Conservation (phyloP, 1,140 invertebrate species). For the Holcopasites calliopsidis region DNA sequence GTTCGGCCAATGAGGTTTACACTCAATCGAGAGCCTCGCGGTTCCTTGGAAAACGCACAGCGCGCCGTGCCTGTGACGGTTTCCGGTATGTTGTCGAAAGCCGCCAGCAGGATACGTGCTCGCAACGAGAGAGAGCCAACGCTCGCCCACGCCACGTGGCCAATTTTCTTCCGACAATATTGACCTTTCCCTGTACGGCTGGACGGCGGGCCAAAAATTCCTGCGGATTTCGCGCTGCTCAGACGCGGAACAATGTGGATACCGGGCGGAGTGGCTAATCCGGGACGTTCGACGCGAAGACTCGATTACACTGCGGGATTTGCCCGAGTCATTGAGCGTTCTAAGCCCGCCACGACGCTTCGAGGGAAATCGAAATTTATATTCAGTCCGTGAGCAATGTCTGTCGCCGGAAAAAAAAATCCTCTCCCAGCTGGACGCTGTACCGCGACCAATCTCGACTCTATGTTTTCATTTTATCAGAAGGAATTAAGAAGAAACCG, state of each 20-base stretch:
- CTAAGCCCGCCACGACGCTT: constrained; percentile 47
- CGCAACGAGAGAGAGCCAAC: constrained; percentile 45
- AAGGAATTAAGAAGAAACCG: constrained; percentile 26
- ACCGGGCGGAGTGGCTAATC: constrained; percentile 57
- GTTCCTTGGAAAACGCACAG: constrained; percentile 13
- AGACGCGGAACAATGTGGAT: constrained; percentile 47
- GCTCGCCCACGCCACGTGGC: constrained; percentile 56
- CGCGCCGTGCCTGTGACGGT: not conserved
- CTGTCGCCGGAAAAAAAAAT: not conserved
- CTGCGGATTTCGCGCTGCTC: constrained; percentile 51
- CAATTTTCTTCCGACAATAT: constrained; percentile 69
- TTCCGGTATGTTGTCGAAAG: constrained; percentile 37
- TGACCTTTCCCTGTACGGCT: constrained; percentile 51
- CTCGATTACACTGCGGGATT: constrained; percentile 61
- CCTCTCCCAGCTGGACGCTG: not conserved
- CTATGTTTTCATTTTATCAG: constrained; percentile 18
- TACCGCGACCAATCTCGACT: not conserved
- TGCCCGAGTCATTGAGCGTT: constrained; percentile 56
- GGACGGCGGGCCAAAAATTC: constrained; percentile 56
- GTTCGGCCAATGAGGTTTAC: constrained; percentile 17
- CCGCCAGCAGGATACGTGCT: constrained; percentile 50
- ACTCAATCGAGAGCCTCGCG: constrained; percentile 29
- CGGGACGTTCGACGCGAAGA: constrained; percentile 59
- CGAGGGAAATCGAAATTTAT: constrained; percentile 60
- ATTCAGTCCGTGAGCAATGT: constrained; percentile 34